These are phyloP conservation scores for Pitta sordida DNA, from an alignment of 2,113 vertebrate species.

Conservation along the genomic window DNA sequence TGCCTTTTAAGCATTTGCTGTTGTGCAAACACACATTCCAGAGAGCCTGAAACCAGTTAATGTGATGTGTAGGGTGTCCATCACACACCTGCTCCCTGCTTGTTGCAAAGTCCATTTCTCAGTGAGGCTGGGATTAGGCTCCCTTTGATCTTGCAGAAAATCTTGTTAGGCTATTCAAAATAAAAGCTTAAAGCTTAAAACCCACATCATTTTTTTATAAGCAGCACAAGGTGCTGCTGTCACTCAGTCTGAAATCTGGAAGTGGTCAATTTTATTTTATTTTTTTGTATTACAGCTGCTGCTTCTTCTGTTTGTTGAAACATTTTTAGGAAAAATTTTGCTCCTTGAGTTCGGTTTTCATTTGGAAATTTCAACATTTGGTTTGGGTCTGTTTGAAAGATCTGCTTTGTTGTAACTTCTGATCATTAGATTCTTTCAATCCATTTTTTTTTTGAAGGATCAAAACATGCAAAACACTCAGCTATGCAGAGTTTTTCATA, in stretches of 20 bases:
- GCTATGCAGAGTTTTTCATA: not conserved
- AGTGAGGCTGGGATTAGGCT: not conserved
- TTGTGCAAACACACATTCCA: not conserved
- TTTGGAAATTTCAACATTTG: not conserved
- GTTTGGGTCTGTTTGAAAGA: not conserved
- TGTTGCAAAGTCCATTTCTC: not conserved
- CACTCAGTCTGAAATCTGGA: not conserved
- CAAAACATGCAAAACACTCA: not conserved
- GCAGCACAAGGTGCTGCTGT: not conserved
- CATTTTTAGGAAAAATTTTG: not conserved
- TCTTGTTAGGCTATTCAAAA: not conserved
- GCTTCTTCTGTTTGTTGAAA: not conserved
- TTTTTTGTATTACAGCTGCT: not conserved
- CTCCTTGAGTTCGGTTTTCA: not conserved
- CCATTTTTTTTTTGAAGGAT: not conserved
- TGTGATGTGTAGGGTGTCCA: not conserved
- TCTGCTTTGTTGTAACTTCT: not conserved
- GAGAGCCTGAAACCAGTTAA: not conserved
- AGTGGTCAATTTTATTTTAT: not conserved
- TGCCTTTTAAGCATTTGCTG: not conserved
- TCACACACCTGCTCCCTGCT: not conserved
- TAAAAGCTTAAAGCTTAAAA: not conserved
- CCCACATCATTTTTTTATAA: not conserved
- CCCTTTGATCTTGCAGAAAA: not conserved
- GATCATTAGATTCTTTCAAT: not conserved